Conservation (phyloP, 2,888 invertebrate species). For the Brachylomia viminalis region DNA sequence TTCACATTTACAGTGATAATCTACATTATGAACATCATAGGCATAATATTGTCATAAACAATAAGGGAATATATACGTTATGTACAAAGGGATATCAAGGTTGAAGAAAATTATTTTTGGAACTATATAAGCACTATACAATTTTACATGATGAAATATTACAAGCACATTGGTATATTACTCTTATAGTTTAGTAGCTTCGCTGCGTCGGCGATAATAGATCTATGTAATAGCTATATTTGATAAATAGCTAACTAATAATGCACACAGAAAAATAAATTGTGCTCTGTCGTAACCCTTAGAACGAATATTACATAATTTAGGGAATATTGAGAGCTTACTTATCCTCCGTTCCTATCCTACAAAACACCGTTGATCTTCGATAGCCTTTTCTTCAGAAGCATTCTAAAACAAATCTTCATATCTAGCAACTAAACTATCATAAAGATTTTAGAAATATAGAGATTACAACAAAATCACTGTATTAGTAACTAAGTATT, state of each 20-base stretch:
- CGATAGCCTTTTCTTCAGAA: constrained; percentile 46
- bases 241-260: constrained; percentile 75
- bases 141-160: constrained; percentile 83
- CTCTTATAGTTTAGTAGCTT: constrained; percentile 64
- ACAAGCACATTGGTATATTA: constrained; percentile 79
- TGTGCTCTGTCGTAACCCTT: constrained; percentile 71
- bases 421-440: constrained; percentile 65
- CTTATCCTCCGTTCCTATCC: constrained; percentile 51
- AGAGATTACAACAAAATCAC: constrained; percentile 50
- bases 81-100: constrained; percentile 83
- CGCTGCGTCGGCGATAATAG: constrained; percentile 61
- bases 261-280: constrained; percentile 76
- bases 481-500: constrained; percentile 53
- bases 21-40: constrained; percentile 88
- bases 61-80: constrained; percentile 83
- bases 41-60: constrained; percentile 87
- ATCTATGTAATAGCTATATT: constrained; percentile 65
- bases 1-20: constrained; percentile 87
- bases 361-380: constrained; percentile 54
- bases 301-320: constrained; percentile 58
- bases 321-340: constrained; percentile 59
- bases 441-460: constrained; percentile 48
- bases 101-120: constrained; percentile 74
- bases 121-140: constrained; percentile 88
- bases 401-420: constrained; percentile 65